These are phyloP conservation scores for Rhabdophis nuchalis DNA, from an alignment of 2,797 vertebrate species.

Conservation along the genomic window DNA sequence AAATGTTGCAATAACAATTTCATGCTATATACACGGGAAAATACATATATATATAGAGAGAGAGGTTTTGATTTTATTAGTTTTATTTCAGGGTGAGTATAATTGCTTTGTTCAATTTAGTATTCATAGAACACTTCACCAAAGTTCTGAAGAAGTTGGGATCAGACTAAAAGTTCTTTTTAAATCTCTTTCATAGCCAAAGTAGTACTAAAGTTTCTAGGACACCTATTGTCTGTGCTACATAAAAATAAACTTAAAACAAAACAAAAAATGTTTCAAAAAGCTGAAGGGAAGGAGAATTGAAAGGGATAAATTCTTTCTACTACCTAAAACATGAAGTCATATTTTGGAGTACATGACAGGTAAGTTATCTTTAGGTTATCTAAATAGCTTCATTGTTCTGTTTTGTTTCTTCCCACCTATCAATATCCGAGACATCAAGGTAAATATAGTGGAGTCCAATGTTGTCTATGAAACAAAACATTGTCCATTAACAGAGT, in stretches of 20 bases:
- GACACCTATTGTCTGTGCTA: neutral
- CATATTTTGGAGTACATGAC: fast-evolving
- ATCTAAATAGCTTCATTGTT: neutral
- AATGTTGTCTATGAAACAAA: neutral
- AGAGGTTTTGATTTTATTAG: neutral
- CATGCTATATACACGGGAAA: no score
- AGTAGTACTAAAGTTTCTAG: neutral
- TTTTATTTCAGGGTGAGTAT: neutral
- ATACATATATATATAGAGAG: no score
- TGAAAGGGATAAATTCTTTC: neutral
- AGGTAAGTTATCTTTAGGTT: constrained; percentile 17
- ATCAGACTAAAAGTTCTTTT: neutral
- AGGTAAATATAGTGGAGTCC: neutral
- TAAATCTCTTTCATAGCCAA: neutral
- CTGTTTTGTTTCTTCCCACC: neutral
- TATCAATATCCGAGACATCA: neutral
- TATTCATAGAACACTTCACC: neutral
- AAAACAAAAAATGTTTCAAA: neutral
- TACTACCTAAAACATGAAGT: fast-evolving
- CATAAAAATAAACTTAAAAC: neutral
- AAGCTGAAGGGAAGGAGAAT: neutral
- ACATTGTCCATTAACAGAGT: neutral
- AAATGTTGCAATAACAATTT: no score
- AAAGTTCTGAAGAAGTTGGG: neutral
- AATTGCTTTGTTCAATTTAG: neutral